phyloP scores from a whole-genome alignment of 2,113 vertebrate genomes.

The Tragelaphus buxtoni region DNA sequence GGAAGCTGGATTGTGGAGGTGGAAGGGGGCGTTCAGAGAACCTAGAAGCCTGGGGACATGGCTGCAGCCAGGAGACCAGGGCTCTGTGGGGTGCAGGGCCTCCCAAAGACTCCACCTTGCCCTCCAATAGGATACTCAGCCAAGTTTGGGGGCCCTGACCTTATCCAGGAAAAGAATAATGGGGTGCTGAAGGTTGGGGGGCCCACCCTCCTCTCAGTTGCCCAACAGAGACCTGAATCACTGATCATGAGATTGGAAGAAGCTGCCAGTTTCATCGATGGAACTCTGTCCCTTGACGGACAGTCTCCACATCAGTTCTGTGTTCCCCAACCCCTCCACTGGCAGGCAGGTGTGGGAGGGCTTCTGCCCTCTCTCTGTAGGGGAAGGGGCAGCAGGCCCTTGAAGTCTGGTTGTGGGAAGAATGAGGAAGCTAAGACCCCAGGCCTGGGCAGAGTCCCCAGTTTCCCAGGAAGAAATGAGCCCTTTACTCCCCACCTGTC shows the following conservation, averaged over 20 bases:
- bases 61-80: neutral
- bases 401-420: neutral
- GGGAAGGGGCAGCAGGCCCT: neutral
- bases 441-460: too few species aligned
- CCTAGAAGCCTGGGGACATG: neutral
- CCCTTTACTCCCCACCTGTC: neutral
- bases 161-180: neutral
- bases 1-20: neutral
- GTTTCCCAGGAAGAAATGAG: too few species aligned
- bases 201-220: too few species aligned
- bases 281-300: rapidly evolving
- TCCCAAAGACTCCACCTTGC: neutral
- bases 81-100: neutral
- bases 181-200: neutral
- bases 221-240: neutral
- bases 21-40: neutral
- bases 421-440: too few species aligned
- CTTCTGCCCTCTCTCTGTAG: neutral
- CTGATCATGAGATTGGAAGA: neutral
- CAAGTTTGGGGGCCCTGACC: too few species aligned
- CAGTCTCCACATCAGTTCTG: neutral
- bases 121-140: neutral
- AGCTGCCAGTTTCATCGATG: neutral
- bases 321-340: too few species aligned
- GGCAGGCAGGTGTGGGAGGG: neutral